Evolutionary conservation across 2,888 invertebrate species (phyloP).

Genomic region (Andrena hattorfiana): DNA sequence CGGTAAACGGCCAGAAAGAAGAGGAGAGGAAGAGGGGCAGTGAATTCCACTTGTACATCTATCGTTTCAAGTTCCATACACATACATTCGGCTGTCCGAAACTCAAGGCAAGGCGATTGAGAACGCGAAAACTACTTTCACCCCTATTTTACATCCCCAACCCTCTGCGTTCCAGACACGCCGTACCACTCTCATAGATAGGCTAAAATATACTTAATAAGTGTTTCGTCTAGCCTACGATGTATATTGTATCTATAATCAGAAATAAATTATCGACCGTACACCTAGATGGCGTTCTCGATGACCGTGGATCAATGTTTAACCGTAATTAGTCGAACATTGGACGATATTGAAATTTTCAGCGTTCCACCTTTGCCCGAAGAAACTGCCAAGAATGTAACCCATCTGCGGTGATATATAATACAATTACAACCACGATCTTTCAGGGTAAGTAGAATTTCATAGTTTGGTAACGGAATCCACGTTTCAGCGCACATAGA

Average conservation of each 20-base stretch:
- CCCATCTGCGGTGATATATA: background rate
- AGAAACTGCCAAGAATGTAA: background rate
- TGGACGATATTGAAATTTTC: constrained; percentile 40
- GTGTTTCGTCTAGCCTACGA: constrained; percentile 82
- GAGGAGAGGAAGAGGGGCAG: constrained; percentile 18
- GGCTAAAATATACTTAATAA: constrained; percentile 79
- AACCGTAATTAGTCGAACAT: background rate
- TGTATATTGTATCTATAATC: constrained; percentile 83
- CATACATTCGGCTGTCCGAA: constrained; percentile 35
- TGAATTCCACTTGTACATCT: constrained; percentile 51
- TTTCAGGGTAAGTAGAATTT: background rate
- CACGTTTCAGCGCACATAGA: background rate
- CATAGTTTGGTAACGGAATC: background rate
- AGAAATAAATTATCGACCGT: constrained; percentile 79
- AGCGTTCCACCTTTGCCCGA: background rate
- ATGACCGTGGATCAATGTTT: background rate
- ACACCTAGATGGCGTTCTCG: constrained; percentile 24
- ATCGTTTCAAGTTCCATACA: constrained; percentile 46
- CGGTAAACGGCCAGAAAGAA: constrained; percentile 11
- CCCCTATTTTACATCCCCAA: constrained; percentile 65
- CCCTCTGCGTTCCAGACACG: constrained; percentile 71
- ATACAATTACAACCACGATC: background rate
- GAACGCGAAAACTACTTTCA: constrained; percentile 50
- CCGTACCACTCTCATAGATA: constrained; percentile 77
- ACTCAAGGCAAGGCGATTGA: constrained; percentile 48